Percentiles rank a stretch among this genome's conserved stretches.
Evolutionary conservation across 1,140 invertebrate species (phyloP).

Genomic region (Pogonognathellus flavescens): DNA sequence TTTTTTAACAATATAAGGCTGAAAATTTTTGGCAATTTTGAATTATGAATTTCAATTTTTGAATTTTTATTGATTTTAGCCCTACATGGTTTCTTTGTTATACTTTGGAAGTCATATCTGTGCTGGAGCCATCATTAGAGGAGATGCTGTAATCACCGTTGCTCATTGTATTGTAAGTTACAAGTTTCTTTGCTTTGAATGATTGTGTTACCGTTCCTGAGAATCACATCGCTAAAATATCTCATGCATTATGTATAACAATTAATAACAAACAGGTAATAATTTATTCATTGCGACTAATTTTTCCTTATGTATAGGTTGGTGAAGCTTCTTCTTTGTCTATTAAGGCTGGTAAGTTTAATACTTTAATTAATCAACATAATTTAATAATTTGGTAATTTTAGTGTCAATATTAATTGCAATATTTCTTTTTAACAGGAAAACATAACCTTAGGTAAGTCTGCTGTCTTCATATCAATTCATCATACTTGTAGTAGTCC

Average conservation of each 20-base stretch:
- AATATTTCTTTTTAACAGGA: not conserved
- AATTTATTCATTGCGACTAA: not conserved
- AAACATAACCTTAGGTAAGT: conserved; percentile 12
- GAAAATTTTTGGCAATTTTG: no score
- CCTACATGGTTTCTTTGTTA: not conserved
- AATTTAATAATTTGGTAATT: no score
- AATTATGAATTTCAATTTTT: no score
- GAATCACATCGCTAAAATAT: no score
- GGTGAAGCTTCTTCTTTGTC: not conserved
- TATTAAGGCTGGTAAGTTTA: conserved; percentile 7
- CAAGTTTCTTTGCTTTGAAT: not conserved
- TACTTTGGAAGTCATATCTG: conserved; percentile 24
- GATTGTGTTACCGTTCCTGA: no score
- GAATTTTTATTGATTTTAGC: not conserved
- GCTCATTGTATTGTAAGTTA: conserved; percentile 30
- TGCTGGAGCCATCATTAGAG: conserved; percentile 1
- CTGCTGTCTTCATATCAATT: not conserved
- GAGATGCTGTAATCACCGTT: not conserved
- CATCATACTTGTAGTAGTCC: not conserved
- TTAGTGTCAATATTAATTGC: not conserved
- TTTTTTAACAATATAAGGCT: no score
- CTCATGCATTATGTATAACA: no score
- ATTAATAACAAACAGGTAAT: no score
- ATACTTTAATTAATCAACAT: no score
- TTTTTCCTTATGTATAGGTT: not conserved